Conservation (phyloP, 1,140 invertebrate genomes). For the Danaus plexippus region DNA sequence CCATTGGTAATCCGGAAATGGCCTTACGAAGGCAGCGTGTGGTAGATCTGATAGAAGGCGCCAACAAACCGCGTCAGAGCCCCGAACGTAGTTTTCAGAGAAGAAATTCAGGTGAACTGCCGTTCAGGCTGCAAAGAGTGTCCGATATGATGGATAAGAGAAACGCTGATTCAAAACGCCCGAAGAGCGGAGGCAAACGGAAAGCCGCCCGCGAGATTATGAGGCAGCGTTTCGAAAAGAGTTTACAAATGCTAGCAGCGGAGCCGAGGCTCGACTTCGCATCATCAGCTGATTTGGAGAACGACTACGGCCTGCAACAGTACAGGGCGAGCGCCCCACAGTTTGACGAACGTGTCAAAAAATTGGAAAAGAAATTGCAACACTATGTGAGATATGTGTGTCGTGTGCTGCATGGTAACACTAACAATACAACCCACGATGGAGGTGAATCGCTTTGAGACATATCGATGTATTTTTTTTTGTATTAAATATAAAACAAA, state of each 20-base stretch:
- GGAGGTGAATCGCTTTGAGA: too few species aligned
- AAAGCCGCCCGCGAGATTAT: constrained; percentile 52
- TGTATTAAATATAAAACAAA: too few species aligned
- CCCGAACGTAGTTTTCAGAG: constrained; percentile 23
- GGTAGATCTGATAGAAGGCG: constrained; percentile 44
- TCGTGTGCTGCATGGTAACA: constrained; percentile 51
- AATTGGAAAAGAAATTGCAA: constrained; percentile 53
- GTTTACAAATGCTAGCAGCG: constrained; percentile 50
- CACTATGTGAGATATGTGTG: constrained; percentile 58
- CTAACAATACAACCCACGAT: constrained; percentile 15
- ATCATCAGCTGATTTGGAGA: constrained; percentile 42
- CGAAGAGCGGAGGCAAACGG: constrained; percentile 35
- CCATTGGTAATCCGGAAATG: constrained; percentile 50
- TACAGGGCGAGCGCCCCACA: constrained; percentile 69
- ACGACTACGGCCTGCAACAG: constrained; percentile 66
- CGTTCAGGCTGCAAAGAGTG: constrained; percentile 46
- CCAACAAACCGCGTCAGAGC: constrained; percentile 23
- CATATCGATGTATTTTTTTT: too few species aligned
- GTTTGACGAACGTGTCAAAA: constrained; percentile 54
- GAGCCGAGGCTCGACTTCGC: constrained; percentile 41
- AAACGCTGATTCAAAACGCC: constrained; percentile 32
- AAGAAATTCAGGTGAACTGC: constrained; percentile 42
- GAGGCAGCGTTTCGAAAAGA: constrained; percentile 55
- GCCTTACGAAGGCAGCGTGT: constrained; percentile 41
- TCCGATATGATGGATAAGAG: constrained; percentile 52